A percentile compares a stretch with the other conserved stretches of the same genome.
Conservation (phyloP, 2,113 vertebrate genomes). For the Elachura formosa region DNA sequence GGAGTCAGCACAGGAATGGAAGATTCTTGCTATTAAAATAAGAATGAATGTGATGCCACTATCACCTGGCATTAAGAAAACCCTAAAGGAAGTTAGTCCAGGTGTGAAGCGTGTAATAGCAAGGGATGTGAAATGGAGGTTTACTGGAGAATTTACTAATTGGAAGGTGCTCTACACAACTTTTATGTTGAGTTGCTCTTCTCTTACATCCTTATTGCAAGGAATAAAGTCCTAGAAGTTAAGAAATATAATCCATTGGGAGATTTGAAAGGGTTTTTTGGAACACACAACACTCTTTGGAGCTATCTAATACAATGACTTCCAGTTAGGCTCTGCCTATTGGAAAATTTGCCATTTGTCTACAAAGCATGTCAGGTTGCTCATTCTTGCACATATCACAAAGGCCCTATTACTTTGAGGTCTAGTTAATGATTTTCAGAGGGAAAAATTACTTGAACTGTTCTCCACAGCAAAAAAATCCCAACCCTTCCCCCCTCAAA, state of each 20-base stretch:
- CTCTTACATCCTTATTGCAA: not conserved
- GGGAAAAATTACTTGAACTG: not conserved
- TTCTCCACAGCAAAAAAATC: not conserved
- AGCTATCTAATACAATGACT: not conserved
- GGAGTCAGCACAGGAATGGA: not conserved
- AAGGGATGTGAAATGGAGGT: not conserved
- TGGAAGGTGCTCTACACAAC: not conserved
- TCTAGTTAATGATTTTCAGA: not conserved
- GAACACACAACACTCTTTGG: not conserved
- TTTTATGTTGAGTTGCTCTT: not conserved
- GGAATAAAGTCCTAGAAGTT: not conserved
- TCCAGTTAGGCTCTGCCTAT: not conserved
- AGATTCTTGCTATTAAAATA: not conserved
- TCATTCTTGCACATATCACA: not conserved
- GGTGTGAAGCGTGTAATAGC: not conserved
- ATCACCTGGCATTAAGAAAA: not conserved
- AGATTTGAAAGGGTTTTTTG: accelerated
- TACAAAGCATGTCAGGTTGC: not conserved
- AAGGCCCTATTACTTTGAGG: not conserved
- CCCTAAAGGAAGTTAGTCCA: not conserved
- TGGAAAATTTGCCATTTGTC: not conserved
- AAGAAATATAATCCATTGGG: not conserved
- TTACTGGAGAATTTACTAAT: not conserved
- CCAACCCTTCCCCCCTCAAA: accelerated
- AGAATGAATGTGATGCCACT: not conserved